Evolutionary conservation across 2,888 invertebrate species (phyloP), one percentile per base, ranked within the genome.

Genomic region (Perizoma flavofasciatum): DNA sequence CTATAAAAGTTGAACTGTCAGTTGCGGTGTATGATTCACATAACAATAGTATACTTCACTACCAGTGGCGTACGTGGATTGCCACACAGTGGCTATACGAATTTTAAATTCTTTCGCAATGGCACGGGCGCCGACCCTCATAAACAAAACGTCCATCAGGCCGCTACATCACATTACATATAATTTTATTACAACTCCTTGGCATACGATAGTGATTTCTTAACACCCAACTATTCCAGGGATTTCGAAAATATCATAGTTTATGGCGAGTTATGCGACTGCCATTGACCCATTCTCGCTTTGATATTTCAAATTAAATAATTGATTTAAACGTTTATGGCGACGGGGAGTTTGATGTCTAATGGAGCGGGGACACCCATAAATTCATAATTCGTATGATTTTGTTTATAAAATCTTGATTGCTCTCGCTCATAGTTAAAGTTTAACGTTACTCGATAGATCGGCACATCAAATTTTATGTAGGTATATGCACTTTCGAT

Each of bases 201-300:
- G 84, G 83, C 85, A 83, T 73, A 74, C 68, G 71, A 73, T 75
- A 69, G 70, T 68, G 72, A 71, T 81, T 84, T 81, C 81, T 73
- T 79, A 78, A 83, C 76, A 66, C 72, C 58, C 68, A 73, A 77
- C 78, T 79, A 78, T 81, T 81, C 79, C 69, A 73, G 73, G 68
- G 67, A 70, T 76, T 76, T 74, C 78, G 75, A 78, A 81, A 81
- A 76, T 69, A 69, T 66, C 67, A 58, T 74, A 71, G 67, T 78
- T 81, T 78, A 78, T 75, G 72, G 69, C 65, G 70, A 78, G 72
- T 76, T 74, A 77, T 72, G 72, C 63, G 72, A 70, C 63, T 77
- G 85, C 80, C 86, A 87, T 85, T 87, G 86, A 83, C 86, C 85
- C 73, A 83, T 66, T 65, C 72, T 73, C 74, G 73, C 75, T 80